Conservation (phyloP, 1,140 invertebrate genomes). For the Diplogasteroides magnus region DNA sequence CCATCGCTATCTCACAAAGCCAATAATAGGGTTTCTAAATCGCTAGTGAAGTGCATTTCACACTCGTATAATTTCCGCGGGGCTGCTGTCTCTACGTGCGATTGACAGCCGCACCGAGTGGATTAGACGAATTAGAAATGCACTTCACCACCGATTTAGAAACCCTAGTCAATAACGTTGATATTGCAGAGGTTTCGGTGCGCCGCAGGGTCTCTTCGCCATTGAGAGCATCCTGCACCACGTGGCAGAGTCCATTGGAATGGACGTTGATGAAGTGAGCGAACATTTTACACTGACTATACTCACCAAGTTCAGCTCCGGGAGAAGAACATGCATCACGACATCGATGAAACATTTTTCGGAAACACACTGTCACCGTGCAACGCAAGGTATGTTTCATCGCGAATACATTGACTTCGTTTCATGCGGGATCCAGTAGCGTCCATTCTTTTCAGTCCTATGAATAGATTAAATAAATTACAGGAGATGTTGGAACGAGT, state of each 20-base stretch:
- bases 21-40: too few species aligned
- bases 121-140: too few species aligned
- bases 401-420: neutral
- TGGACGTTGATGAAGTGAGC: conserved; percentile 61
- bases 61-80: too few species aligned
- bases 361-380: conserved; percentile 71
- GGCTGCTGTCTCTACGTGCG: too few species aligned
- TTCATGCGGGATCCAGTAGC: neutral
- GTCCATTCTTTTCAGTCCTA: neutral
- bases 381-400: conserved; percentile 57
- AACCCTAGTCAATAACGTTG: too few species aligned
- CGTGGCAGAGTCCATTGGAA: conserved; percentile 68
- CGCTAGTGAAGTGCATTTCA: too few species aligned
- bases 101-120: too few species aligned
- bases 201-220: conserved; percentile 79
- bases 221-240: conserved; percentile 73
- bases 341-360: conserved; percentile 74
- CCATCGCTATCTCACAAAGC: too few species aligned
- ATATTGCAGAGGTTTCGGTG: conserved; percentile 70
- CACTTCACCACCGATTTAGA: too few species aligned
- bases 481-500: conserved; percentile 76
- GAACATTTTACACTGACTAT: neutral
- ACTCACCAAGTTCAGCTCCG: conserved; percentile 61
- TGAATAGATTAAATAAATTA: conserved; percentile 56
- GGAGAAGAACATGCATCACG: conserved; percentile 73